phyloP scores from a whole-genome alignment of 2,797 vertebrate genomes.

The Naso thynnoides region DNA sequence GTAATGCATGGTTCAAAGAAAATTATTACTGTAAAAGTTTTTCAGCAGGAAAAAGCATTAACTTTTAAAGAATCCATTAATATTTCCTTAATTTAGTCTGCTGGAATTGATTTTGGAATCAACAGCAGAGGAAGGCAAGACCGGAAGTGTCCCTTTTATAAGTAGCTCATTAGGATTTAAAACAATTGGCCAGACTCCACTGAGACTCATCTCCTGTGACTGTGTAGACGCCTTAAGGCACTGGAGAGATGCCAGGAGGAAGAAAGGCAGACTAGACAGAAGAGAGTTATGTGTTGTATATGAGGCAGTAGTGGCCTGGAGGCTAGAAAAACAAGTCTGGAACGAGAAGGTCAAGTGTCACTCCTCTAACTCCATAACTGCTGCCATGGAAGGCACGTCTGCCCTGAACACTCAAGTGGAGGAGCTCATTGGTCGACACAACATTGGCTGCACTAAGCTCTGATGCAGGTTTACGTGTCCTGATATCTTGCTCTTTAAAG shows the following conservation, averaged over 20 bases:
- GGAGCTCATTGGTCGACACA: constrained; percentile 26
- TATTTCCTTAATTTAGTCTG: constrained; percentile 28
- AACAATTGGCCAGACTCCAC: constrained; percentile 62
- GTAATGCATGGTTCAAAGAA: constrained; percentile 10
- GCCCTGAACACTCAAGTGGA: not conserved
- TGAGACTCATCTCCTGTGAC: constrained; percentile 69
- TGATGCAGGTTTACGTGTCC: not conserved
- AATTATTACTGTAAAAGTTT: not conserved
- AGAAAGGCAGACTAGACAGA: constrained; percentile 67
- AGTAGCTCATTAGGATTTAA: constrained; percentile 72
- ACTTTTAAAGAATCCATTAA: constrained; percentile 35
- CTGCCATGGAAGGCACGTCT: constrained; percentile 20
- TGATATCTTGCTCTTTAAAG: not conserved
- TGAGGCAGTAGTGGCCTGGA: constrained; percentile 59
- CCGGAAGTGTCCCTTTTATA: constrained; percentile 65
- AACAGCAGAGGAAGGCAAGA: constrained; percentile 36
- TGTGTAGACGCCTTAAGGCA: constrained; percentile 56
- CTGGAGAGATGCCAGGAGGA: constrained; percentile 72
- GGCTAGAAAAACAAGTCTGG: constrained; percentile 74
- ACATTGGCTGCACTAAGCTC: constrained; percentile 6
- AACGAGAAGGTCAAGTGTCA: constrained; percentile 71
- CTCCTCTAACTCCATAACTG: constrained; percentile 35
- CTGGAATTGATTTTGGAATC: constrained; percentile 39
- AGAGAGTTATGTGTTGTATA: constrained; percentile 66
- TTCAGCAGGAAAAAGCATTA: not conserved